Percentiles rank a stretch among this genome's conserved stretches.
Evolutionary conservation across 2,888 invertebrate species (phyloP).

Genomic region (Oscheius sp.): DNA sequence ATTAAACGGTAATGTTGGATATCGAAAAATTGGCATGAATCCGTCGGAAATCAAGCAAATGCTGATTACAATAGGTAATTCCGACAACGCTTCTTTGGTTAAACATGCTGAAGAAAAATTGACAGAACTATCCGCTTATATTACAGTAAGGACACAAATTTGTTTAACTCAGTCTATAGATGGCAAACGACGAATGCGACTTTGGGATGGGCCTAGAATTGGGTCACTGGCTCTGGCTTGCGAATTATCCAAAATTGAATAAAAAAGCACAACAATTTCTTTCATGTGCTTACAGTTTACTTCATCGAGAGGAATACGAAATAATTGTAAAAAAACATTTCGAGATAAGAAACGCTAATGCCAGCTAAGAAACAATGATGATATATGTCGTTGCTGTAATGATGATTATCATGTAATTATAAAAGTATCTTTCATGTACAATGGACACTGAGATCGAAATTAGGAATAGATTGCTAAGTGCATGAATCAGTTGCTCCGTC

Average conservation of each 20-base stretch:
- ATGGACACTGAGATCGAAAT: not conserved
- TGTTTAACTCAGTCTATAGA: too few species aligned
- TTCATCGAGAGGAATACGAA: constrained; percentile 34
- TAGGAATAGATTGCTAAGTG: not conserved
- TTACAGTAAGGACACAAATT: too few species aligned
- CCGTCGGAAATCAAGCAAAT: constrained; percentile 65
- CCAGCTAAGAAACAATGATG: too few species aligned
- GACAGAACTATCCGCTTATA: not conserved
- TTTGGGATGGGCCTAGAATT: constrained; percentile 88
- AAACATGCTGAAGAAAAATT: constrained; percentile 42
- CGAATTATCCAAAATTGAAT: constrained; percentile 44
- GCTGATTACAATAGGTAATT: constrained; percentile 77
- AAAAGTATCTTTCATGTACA: not conserved
- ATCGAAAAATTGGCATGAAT: constrained; percentile 59
- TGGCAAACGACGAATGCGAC: constrained; percentile 92
- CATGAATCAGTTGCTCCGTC: not conserved
- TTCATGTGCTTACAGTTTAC: constrained; percentile 35
- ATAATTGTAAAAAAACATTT: constrained; percentile 7
- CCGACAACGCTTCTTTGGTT: constrained; percentile 73
- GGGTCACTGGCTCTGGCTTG: constrained; percentile 83
- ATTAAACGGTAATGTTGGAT: not conserved
- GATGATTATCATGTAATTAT: not conserved
- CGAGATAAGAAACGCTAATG: not conserved
- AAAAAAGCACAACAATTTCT: constrained; percentile 33
- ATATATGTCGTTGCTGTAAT: too few species aligned